Evolutionary conservation across 2,888 invertebrate genomes (phyloP), one percentile per base, ranked within the genome.

Genomic region (Rhagonycha lutea): DNA sequence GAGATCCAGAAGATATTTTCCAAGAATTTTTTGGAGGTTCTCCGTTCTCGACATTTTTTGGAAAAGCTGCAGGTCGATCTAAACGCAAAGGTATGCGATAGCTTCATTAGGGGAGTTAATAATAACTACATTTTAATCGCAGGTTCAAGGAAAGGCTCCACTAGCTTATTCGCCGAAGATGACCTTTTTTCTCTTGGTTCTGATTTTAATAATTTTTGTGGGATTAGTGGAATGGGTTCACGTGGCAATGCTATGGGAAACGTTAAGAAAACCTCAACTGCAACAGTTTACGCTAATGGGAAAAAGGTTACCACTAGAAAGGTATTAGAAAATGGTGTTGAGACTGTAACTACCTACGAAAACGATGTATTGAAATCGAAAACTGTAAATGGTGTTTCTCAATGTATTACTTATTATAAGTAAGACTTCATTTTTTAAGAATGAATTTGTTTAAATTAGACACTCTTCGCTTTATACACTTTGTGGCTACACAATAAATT

Each of bases 1-100:
- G 98, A 87, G 98, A 98, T 87, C 99, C 99, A 24, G 97, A 98
- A 85, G 99, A 99, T 84, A 98, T 99, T 73, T 99, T 99, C 89
- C 94, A 96, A 89, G 99, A 99, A 88, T 99, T 99, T 90, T 99
- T 99, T 88, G 96, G 96, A 62, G 94, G 93, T 61, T 92, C 93
- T 85, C 94, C 96, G 28, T 96, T 98, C 87, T 93, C 93, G 81
- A 95, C 96, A 84, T 90, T 96, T 80, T 94, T 96, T 88, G 92
- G 91, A 87, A 93, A 94, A 29, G 1, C 14, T 7, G 5, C 28
- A 11, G 14, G 18, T 18, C 28, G 68, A 18, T n/a, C 12, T 1
- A 29, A 29, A 32, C 68, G 68, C 18, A 68, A 12, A 68, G 68
- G 29, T 68, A 29, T 3, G n/a, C n/a, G 5, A 47, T n/a, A n/a